Evolutionary conservation across 2,888 invertebrate species (phyloP), one percentile per base, ranked within the genome.

Genomic region (Tethea ocularis): DNA sequence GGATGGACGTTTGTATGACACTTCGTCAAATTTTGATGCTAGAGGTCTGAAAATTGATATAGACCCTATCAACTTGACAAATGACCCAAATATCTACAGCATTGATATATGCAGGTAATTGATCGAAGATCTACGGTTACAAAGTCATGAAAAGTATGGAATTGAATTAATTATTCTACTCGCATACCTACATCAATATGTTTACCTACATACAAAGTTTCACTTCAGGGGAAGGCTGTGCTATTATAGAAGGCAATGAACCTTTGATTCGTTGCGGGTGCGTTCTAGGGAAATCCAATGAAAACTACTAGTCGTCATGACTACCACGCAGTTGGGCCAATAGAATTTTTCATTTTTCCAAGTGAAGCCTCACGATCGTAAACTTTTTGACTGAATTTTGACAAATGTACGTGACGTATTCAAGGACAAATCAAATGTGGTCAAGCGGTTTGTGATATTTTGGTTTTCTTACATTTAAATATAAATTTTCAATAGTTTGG

Each of bases 251-350:
- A 29, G 71, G 59, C 74, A 73, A 62, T 73, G 72, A 73, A 73
- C 73, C 57, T 67, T 38, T 41, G 52, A 20, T n/a, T 26, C 53
- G 52, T 52, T 26, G 56, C 60, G 51, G 51, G 36, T 53, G 20
- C 51, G 51, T 51, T 26, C 22, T 57, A 51, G 29, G 57, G 57
- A 57, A 57, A 57, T 51, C 22, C 8, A 60, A 57, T 70, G 71
- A 71, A 74, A 69, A 69, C 63, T 62, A 67, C 51, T 54, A 65
- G 83, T 90, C 71, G 62, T 82, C 75, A 84, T 84, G 77, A 78
- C 75, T 73, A 91, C 91, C 62, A 69, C 69, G 71, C 71, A 80
- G 92, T 92, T 92, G 79, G 68, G 91, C 90, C 92, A 79, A 92
- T 92, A 91, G 74, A 61, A 59, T 82, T 82, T 79, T 72, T 4